Conservation (phyloP, 2,797 vertebrate genomes). For the Pseudochaenichthys georgianus region DNA sequence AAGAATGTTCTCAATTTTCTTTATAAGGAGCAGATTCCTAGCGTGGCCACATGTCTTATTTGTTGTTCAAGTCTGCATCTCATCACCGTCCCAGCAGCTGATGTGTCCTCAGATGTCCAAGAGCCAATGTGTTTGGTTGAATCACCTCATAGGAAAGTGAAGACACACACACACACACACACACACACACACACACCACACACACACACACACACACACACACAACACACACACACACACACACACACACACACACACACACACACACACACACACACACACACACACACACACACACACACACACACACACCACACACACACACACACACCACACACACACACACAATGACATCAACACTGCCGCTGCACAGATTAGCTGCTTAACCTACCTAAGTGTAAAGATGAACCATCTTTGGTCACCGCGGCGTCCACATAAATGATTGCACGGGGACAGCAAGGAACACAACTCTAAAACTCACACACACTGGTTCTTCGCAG, state of each 20-base stretch:
- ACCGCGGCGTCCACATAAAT: slow-evolving; percentile 34
- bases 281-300: not conserved
- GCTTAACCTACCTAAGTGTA: slow-evolving; percentile 40
- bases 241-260: not conserved
- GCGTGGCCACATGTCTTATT: slow-evolving; percentile 38
- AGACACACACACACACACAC: slow-evolving; percentile 5
- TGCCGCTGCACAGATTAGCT: slow-evolving; percentile 4
- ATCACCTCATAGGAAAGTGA: slow-evolving; percentile 23
- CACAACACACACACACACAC: slow-evolving; percentile 4
- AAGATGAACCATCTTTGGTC: slow-evolving; percentile 48
- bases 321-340: not conserved
- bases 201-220: not conserved
- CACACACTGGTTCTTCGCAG: slow-evolving; percentile 27
- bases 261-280: not conserved
- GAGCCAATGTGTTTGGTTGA: slow-evolving; percentile 25
- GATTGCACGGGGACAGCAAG: slow-evolving; percentile 36
- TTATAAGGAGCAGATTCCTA: slow-evolving; percentile 14
- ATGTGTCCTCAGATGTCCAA: slow-evolving; percentile 9
- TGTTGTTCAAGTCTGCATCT: slow-evolving; percentile 38
- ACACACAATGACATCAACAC: slow-evolving; percentile 29
- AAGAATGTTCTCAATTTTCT: slow-evolving; percentile 10
- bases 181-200: not conserved
- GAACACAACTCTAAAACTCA: slow-evolving; percentile 1
- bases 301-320: not conserved
- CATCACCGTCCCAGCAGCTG: slow-evolving; percentile 40